Evolutionary conservation across 2,113 vertebrate species (phyloP), one percentile per base, ranked within the genome.

Genomic region (Bambusicola thoracicus): DNA sequence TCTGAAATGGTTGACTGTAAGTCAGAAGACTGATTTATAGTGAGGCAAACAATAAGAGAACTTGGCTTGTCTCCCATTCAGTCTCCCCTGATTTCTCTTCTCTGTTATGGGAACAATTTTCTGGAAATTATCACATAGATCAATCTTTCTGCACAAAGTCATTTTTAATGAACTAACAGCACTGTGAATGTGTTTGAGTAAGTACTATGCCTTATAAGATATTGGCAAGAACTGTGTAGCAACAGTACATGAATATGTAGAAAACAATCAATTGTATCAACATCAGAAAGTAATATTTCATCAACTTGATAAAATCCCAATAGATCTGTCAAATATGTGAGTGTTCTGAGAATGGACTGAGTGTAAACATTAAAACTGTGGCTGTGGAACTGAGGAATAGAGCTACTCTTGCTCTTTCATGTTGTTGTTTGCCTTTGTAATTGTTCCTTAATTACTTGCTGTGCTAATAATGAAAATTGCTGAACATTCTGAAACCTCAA

Each of bases 241-340:
- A 79, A 59, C 30, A 51, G 20, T 72, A 65, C 22, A 48, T 68
- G 11, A 69, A 90, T 81, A 41, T 4, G 1, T 36, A 73, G 62
- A 72, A 94, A 89, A 72, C 56, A 74, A 74, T 84, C 13, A 78
- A 8, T 79, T 76, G 6, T 86, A 95, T 90, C 43, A 76, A 73
- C 21, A 58, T 89, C 59, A 92, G 40, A 92, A 90, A 81, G 5
- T 62, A 75, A 73, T 87, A 66, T 79, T 79, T 49, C 24, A 61
- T 72, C 66, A 73, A 6, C 29, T 55, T 0, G 0, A 85, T 62
- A 73, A 72, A 91, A 73, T 93, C 59, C 36, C 18, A 15, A 75
- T 70, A 62, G 53, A 30, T 1, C 2, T 18, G 19, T 89, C 62
- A 89, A 81, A 41, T 88, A 59, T 0, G 0, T 34, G 38, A 72